These are phyloP conservation scores for Tragulus kanchil DNA, from an alignment of 2,113 vertebrate species.

Conservation along the genomic window DNA sequence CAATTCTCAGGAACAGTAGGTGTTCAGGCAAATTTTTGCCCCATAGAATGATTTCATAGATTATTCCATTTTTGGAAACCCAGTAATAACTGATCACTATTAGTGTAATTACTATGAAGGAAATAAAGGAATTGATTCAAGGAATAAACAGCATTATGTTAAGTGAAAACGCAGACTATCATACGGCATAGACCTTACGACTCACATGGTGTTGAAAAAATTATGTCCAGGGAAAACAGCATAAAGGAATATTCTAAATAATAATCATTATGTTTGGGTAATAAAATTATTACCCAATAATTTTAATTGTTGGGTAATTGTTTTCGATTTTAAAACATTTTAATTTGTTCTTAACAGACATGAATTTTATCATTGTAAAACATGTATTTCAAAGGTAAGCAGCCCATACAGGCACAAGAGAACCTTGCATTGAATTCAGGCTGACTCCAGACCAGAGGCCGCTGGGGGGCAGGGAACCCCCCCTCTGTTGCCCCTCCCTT, in stretches of 20 bases:
- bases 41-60: background rate
- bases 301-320: background rate
- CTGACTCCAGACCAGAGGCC: background rate
- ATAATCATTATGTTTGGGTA: background rate
- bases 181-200: background rate
- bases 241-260: background rate
- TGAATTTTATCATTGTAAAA: conserved; percentile 2
- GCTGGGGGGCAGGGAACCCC: too few species aligned
- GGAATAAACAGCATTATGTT: background rate
- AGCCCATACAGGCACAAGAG: background rate
- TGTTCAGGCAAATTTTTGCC: background rate
- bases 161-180: background rate
- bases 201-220: background rate
- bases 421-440: background rate
- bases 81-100: background rate
- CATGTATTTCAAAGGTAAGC: background rate
- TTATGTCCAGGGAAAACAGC: background rate
- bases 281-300: background rate
- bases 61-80: conserved; percentile 24
- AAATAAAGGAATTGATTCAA: background rate
- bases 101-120: conserved; percentile 22
- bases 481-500: too few species aligned
- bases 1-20: background rate
- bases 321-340: conserved; percentile 13
- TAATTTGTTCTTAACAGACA: conserved; percentile 8